A percentile compares a stretch with the other conserved stretches of the same genome.
Evolutionary conservation across 2,797 vertebrate genomes (phyloP).

Genomic region (Onychomys torridus): DNA sequence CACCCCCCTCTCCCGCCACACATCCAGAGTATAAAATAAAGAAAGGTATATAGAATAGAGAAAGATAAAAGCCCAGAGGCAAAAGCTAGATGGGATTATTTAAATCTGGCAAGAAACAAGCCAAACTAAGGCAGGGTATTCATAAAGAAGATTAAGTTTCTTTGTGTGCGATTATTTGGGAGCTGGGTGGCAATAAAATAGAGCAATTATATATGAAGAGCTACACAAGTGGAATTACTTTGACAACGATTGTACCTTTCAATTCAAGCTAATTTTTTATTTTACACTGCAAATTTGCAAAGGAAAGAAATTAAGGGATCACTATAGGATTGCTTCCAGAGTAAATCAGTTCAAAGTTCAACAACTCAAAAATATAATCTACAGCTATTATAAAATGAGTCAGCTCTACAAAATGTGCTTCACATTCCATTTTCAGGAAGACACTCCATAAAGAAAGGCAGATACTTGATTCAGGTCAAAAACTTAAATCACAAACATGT

Average conservation of each 20-base stretch:
- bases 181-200: not conserved
- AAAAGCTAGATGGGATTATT: not conserved
- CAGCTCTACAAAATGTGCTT: constrained; percentile 54
- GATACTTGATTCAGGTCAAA: constrained; percentile 43
- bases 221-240: constrained; percentile 40
- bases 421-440: constrained; percentile 41
- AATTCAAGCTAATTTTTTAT: constrained; percentile 64
- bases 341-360: constrained; percentile 55
- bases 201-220: constrained; percentile 50
- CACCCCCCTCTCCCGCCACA: not conserved
- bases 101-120: not conserved
- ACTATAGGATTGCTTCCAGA: constrained; percentile 24
- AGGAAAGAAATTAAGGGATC: constrained; percentile 52
- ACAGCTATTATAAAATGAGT: constrained; percentile 65
- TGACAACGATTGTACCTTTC: constrained; percentile 22
- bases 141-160: not conserved
- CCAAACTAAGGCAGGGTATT: not conserved
- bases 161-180: too few species aligned
- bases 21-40: not conserved
- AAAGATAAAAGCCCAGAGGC: not conserved
- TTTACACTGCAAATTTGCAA: constrained; percentile 67
- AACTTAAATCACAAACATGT: constrained; percentile 53
- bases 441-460: constrained; percentile 52
- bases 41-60: not conserved
- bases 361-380: constrained; percentile 64